Percentiles rank a stretch among this genome's conserved stretches.
These are phyloP conservation scores for Solenopsis fugax DNA, from an alignment of 1,140 invertebrate genomes.

Conservation along the genomic window DNA sequence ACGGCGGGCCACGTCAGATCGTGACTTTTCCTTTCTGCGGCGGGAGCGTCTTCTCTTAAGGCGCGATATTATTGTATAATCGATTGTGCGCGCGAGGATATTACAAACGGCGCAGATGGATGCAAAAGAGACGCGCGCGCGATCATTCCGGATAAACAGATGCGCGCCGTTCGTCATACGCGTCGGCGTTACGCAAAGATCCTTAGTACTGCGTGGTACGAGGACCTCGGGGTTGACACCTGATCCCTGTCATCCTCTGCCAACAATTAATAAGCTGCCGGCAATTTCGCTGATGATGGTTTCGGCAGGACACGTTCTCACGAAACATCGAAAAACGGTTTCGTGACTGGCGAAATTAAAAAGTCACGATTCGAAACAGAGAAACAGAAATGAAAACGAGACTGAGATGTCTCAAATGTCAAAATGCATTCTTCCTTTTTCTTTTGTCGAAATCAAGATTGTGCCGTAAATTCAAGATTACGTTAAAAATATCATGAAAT, in stretches of 20 bases:
- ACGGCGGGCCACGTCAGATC: slow-evolving; percentile 16
- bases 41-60: slow-evolving; percentile 37
- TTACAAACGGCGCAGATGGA: slow-evolving; percentile 8
- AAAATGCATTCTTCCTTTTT: background rate
- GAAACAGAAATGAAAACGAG: background rate
- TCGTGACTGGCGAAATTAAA: background rate
- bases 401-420: background rate
- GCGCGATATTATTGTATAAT: slow-evolving; percentile 74
- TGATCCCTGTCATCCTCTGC: slow-evolving; percentile 19
- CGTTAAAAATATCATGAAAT: no score
- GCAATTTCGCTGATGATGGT: background rate
- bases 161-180: background rate
- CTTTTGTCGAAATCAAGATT: no score
- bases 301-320: slow-evolving; percentile 5
- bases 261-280: slow-evolving; percentile 17
- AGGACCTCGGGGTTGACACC: background rate
- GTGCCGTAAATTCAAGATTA: no score
- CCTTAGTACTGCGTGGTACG: background rate
- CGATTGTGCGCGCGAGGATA: slow-evolving; percentile 63
- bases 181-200: slow-evolving; percentile 40
- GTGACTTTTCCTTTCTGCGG: slow-evolving; percentile 69
- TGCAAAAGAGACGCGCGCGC: background rate
- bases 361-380: background rate
- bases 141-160: slow-evolving; percentile 37
- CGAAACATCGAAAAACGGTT: background rate